A percentile compares a stretch with the other conserved stretches of the same genome.
These are phyloP conservation scores for Boleophthalmus pectinirostris DNA, from an alignment of 2,113 vertebrate genomes.

Conservation along the genomic window DNA sequence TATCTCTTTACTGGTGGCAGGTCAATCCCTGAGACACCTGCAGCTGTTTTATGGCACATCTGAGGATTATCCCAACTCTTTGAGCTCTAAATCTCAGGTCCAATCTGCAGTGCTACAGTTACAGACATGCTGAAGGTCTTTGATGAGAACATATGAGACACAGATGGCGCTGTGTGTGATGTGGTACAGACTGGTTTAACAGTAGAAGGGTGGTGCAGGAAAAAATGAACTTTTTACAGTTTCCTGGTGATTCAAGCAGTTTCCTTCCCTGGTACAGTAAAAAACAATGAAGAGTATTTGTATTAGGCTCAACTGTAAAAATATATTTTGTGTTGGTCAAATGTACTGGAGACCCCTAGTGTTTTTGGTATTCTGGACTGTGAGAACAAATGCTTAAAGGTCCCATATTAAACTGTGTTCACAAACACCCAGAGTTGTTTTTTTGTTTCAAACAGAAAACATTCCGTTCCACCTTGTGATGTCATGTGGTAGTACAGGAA, in stretches of 20 bases:
- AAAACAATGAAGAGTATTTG: neutral
- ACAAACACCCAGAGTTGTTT: too few relatives aligned
- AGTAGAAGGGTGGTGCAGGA: constrained; percentile 11
- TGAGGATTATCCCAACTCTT: constrained; percentile 18
- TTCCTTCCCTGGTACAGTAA: neutral
- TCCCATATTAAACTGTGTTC: too few relatives aligned
- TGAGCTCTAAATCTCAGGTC: constrained; percentile 22
- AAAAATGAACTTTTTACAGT: constrained; percentile 18
- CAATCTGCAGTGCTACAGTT: constrained; percentile 13
- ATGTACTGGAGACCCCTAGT: neutral
- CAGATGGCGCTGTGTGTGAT: constrained; percentile 42
- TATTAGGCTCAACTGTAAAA: neutral
- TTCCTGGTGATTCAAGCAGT: constrained; percentile 13
- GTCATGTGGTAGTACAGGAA: too few relatives aligned
- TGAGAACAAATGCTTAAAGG: neutral
- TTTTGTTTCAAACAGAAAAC: too few relatives aligned
- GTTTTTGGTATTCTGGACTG: neutral
- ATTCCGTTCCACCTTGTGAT: too few relatives aligned
- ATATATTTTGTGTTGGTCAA: neutral
- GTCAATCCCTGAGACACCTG: neutral
- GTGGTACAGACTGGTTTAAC: constrained; percentile 16
- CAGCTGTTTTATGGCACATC: constrained; percentile 15
- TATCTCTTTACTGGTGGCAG: neutral
- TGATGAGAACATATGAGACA: constrained; percentile 46
- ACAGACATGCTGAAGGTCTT: constrained; percentile 23